phyloP scores from a whole-genome alignment of 2,888 invertebrate genomes.

The Salticus scenicus region DNA sequence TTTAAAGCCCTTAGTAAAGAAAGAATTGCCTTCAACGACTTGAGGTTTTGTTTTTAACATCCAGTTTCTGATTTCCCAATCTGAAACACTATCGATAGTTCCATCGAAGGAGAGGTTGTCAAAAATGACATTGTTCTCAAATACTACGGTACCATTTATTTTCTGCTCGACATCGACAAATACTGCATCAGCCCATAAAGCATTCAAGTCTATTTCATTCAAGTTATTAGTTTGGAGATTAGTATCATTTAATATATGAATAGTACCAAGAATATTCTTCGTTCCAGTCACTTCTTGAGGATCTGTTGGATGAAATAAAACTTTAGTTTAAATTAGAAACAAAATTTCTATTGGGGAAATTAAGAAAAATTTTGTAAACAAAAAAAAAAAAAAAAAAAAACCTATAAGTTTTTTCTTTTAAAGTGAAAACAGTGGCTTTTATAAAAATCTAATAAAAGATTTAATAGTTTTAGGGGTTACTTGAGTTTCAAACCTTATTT shows the following conservation, averaged over 20 bases:
- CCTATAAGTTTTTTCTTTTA: no score
- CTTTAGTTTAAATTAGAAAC: no score
- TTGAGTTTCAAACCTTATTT: no score
- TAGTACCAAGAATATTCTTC: conserved; percentile 39
- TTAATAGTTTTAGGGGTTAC: no score
- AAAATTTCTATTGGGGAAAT: no score
- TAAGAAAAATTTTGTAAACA: no score
- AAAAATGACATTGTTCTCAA: conserved; percentile 32
- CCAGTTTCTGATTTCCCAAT: conserved; percentile 63
- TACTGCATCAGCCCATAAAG: conserved; percentile 62
- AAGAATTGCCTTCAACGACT: conserved; percentile 31
- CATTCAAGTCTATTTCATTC: conserved; percentile 55
- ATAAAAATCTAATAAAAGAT: no score
- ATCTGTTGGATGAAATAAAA: conserved; percentile 27
- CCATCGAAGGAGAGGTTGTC: conserved; percentile 32
- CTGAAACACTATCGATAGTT: conserved; percentile 66
- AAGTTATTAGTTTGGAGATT: conserved; percentile 42
- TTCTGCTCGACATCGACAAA: conserved; percentile 54
- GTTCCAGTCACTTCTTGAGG: conserved; percentile 31
- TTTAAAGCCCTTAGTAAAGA: conserved; percentile 40
- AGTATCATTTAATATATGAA: conserved; percentile 25
- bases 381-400: no score
- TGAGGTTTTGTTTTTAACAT: conserved; percentile 60
- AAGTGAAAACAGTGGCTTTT: no score
- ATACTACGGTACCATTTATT: conserved; percentile 50